Evolutionary conservation across 2,888 invertebrate genomes (phyloP), one percentile per base, ranked within the genome.

Genomic region (Periphyllus acericola): DNA sequence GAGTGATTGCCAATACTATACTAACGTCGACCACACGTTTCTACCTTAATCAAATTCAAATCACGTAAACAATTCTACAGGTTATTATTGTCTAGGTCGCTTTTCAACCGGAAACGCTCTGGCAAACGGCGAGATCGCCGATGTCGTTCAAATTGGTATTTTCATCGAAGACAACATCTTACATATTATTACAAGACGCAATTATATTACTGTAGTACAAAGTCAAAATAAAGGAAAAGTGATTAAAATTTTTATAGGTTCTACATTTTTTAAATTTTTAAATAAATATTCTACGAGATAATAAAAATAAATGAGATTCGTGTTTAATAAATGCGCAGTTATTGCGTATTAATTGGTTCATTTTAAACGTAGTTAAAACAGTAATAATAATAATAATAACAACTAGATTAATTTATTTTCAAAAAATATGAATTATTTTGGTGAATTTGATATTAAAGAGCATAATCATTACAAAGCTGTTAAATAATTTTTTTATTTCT

Each of bases 11-110:
- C 11, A 36, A 1, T 17, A 11, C 17, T 14, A 32, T 32, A 71
- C 29, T 71, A 71, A 17, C 14, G 32, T 32, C 60, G 52, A 0
- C 78, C 52, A 52, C 25, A 29, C n/a, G n/a, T 40, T 55, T 29
- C 40, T n/a, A 17, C 40, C 19, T 68, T 32, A 82, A 71, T 82
- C 71, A 71, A 82, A 82, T 82, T 82, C 82, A 46, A 32, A 71
- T 82, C 82, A 71, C 82, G 82, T 82, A 81, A 52, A 52, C 52
- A 71, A 52, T 82, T 71, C 34, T 71, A 71, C 14, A 25, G 46
- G 3, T 52, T 71, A 32, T 71, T 72, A n/a, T 80, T 82, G 71
- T 71, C 32, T 72, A 71, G 32, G 46, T 34, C 32, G 40, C 14
- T 46, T 80, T 40, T 81, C 46, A 46, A 46, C 81, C 40, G 40